Evolutionary conservation across 2,888 invertebrate species (phyloP).

Genomic region (Adela reaumurella): DNA sequence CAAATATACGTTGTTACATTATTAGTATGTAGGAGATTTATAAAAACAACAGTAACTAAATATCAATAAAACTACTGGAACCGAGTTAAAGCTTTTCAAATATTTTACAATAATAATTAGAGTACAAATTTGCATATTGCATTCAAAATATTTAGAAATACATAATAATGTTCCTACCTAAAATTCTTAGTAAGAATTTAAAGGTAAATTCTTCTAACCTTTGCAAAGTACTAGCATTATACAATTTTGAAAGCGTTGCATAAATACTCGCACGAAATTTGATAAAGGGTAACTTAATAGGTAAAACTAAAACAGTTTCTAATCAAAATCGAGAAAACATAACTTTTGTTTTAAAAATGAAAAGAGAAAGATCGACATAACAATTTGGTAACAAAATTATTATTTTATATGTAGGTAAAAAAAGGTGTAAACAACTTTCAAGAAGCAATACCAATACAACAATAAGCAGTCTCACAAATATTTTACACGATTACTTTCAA

Average conservation of each 20-base stretch:
- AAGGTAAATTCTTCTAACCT: too few species aligned
- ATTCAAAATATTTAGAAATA: too few species aligned
- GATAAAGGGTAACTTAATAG: too few species aligned
- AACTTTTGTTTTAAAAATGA: neutral
- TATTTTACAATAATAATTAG: slow-evolving; percentile 22
- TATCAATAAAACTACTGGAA: slow-evolving; percentile 52
- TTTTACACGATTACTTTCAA: slow-evolving; percentile 47
- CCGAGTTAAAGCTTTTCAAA: slow-evolving; percentile 56
- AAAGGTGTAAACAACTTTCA: slow-evolving; percentile 36
- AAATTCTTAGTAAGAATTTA: too few species aligned
- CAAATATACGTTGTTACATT: slow-evolving; percentile 53
- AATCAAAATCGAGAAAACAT: slow-evolving; percentile 2
- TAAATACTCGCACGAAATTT: too few species aligned
- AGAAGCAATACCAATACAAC: slow-evolving; percentile 53
- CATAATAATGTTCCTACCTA: too few species aligned
- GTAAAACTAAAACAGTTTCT: neutral
- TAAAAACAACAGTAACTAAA: slow-evolving; percentile 48
- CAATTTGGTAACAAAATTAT: slow-evolving; percentile 56
- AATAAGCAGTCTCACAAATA: slow-evolving; percentile 58
- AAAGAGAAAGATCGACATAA: slow-evolving; percentile 25
- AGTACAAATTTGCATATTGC: too few species aligned
- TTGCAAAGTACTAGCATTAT: too few species aligned
- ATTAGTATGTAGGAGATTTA: slow-evolving; percentile 26
- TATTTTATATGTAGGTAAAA: too few species aligned
- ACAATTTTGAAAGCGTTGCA: too few species aligned